Evolutionary conservation across 2,797 vertebrate genomes (phyloP), one percentile per base, ranked within the genome.

Genomic region (Darevskia mixta): DNA sequence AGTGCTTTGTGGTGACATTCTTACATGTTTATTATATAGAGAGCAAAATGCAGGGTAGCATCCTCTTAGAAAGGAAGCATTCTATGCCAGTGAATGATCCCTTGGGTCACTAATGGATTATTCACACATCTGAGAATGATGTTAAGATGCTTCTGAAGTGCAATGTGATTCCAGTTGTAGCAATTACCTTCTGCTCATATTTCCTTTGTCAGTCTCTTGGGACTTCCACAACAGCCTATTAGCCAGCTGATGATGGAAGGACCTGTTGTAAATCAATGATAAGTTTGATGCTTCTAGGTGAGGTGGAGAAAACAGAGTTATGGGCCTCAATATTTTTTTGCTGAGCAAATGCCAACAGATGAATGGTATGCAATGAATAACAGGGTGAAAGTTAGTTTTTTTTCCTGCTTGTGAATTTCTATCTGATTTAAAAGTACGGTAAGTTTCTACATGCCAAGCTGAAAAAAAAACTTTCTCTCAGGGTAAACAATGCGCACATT

Each of bases 111-210:
- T 95, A 94, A 97, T 95, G 96, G 94, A 94, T 95, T 94, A 93
- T 95, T 96, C 95, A 95, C 96, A 96, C 96, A 96, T 97, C 95
- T 96, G 96, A 96, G 92, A 96, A 96, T 92, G 94, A 89, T 91
- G 94, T 96, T 96, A 96, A 93, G 96, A 94, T 94, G 93, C 91
- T 95, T 93, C 94, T 94, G 95, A 96, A 93, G 88, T 95, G 91
- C 84, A 96, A 96, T 87, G 87, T 35, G 90, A 97, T 91, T 96
- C 94, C 95, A 95, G 92, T 95, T 96, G 92, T 93, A 93, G 94
- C 95, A 93, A 94, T 96, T 96, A 97, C 92, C 91, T 94, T 90
- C 89, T 91, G 87, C 95, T 96, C 91, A 89, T 91, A 91, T 95
- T 97, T 97, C 95, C 95, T 93, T 88, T 3, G 80, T 17, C 15